Evolutionary conservation across 2,797 vertebrate genomes (phyloP).

Genomic region (Peromyscus nudipes): DNA sequence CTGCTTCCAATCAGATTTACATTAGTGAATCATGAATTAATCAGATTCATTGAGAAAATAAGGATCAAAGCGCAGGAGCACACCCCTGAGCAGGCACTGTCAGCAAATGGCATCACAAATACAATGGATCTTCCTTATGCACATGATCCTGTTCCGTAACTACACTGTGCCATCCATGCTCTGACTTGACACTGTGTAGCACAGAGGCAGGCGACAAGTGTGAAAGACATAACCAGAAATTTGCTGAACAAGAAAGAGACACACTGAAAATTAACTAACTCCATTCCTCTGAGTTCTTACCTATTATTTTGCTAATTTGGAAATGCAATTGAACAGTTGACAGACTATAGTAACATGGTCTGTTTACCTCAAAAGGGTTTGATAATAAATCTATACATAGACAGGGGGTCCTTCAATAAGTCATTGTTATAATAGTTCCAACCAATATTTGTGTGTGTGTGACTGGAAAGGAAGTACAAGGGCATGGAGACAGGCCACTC

Average conservation of each 20-base stretch:
- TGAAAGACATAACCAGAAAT: background rate
- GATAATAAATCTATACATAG: background rate
- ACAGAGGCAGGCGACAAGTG: background rate
- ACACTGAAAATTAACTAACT: conserved; percentile 28
- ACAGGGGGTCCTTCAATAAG: background rate
- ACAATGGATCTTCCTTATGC: background rate
- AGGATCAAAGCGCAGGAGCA: conserved; percentile 53
- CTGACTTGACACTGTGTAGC: background rate
- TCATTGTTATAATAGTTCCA: background rate
- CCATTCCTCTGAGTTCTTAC: background rate
- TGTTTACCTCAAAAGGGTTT: background rate
- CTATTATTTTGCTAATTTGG: background rate
- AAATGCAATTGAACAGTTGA: background rate
- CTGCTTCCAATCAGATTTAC: conserved; percentile 49
- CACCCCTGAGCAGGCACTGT: background rate
- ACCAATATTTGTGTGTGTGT: background rate
- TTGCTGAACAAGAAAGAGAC: background rate
- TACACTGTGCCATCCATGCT: background rate
- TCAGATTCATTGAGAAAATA: conserved; percentile 7
- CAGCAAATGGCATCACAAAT: background rate
- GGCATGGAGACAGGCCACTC: background rate
- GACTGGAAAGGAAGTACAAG: background rate
- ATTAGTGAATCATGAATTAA: conserved; percentile 7
- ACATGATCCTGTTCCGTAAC: background rate
- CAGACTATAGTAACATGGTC: background rate